Conservation (phyloP, 1,140 invertebrate species). For the Brachionus asplanchnoidis region DNA sequence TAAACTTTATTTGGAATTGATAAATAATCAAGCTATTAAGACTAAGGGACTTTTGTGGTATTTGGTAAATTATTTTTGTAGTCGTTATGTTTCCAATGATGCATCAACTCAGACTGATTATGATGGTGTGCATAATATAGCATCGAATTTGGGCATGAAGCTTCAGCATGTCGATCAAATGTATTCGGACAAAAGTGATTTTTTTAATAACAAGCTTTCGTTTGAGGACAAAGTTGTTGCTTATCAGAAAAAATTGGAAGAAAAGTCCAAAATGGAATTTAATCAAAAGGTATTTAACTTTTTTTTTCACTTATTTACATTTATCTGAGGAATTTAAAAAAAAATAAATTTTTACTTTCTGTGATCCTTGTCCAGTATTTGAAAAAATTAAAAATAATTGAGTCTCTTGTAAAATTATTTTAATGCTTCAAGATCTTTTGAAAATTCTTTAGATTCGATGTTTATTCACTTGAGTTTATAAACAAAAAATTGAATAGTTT, state of each 20-base stretch:
- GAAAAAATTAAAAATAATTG: no score
- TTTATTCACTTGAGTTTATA: no score
- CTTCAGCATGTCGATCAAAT: background rate
- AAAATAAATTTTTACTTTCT: no score
- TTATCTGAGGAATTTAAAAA: no score
- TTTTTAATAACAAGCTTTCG: background rate
- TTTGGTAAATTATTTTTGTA: constrained; percentile 35
- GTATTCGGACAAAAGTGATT: background rate
- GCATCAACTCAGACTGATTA: constrained; percentile 16
- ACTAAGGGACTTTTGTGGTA: constrained; percentile 22
- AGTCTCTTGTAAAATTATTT: no score
- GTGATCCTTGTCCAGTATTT: no score
- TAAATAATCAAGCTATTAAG: background rate
- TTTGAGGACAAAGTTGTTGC: constrained; percentile 18
- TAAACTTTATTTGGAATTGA: background rate
- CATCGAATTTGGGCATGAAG: constrained; percentile 3
- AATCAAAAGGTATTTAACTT: constrained; percentile 22
- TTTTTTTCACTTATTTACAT: no score
- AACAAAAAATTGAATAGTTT: no score
- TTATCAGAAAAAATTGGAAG: constrained; percentile 31
- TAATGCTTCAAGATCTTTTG: no score
- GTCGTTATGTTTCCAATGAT: constrained; percentile 14
- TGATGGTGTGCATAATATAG: constrained; percentile 29
- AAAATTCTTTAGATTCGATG: no score
- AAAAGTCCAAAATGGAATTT: background rate